A percentile compares a stretch with the other conserved stretches of the same genome.
These are phyloP conservation scores for Novumbra hubbsi DNA, from an alignment of 2,797 vertebrate species.

Conservation along the genomic window DNA sequence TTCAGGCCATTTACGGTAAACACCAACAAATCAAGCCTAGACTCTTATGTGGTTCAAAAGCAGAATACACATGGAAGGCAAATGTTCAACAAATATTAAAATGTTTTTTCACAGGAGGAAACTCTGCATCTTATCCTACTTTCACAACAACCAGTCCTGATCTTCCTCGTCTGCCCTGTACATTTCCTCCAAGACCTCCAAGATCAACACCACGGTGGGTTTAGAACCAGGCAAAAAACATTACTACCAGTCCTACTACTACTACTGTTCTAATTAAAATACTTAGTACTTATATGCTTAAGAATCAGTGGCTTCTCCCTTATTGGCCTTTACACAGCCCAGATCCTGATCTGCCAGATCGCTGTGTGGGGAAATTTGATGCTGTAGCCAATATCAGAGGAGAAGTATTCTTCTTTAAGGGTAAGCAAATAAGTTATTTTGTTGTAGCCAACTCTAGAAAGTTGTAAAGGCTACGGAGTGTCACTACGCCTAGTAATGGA, in stretches of 20 bases:
- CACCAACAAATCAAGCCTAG: background rate
- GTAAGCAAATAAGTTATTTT: constrained; percentile 52
- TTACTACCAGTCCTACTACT: background rate
- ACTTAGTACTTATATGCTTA: background rate
- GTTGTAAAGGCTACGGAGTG: background rate
- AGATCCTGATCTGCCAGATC: constrained; percentile 60
- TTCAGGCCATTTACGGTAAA: constrained; percentile 85
- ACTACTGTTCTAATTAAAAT: background rate
- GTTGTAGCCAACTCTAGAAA: background rate
- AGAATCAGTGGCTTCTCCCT: background rate
- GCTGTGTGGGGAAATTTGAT: constrained; percentile 82
- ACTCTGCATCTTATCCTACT: background rate
- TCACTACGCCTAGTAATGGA: background rate
- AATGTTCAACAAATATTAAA: background rate
- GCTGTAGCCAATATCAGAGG: constrained; percentile 86
- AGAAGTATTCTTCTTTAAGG: constrained; percentile 89
- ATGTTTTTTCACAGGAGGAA: background rate
- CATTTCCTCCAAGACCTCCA: constrained; percentile 46
- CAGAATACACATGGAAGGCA: background rate
- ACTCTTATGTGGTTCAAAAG: background rate
- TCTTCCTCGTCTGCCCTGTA: constrained; percentile 53
- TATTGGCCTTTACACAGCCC: constrained; percentile 49
- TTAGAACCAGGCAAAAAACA: background rate
- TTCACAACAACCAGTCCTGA: constrained; percentile 24
- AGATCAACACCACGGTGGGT: constrained; percentile 68